Conservation (phyloP, 2,888 invertebrate genomes). For the Hemicrepidius hirtus region DNA sequence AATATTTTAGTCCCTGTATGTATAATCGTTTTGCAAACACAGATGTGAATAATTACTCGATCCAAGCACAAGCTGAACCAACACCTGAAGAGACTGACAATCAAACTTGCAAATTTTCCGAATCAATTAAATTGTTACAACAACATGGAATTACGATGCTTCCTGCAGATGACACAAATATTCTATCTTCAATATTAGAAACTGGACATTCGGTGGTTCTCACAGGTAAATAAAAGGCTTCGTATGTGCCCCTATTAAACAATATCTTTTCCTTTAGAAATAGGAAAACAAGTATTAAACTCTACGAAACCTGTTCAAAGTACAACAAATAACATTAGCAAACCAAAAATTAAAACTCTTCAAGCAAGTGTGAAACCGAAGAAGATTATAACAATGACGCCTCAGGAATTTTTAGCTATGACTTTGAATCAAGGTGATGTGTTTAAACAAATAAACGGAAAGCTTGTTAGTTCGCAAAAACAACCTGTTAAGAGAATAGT, state of each 20-base stretch:
- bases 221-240: too few relatives aligned
- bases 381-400: conserved; percentile 74
- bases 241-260: too few relatives aligned
- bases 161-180: conserved; percentile 83
- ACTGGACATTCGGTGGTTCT: conserved; percentile 90
- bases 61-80: conserved; percentile 5
- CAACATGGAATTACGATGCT: conserved; percentile 92
- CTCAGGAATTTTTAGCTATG: conserved; percentile 73
- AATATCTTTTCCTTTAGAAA: conserved; percentile 72
- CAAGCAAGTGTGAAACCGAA: conserved; percentile 59
- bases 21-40: conserved; percentile 1
- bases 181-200: conserved; percentile 87
- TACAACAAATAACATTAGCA: conserved; percentile 59
- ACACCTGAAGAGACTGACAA: conserved; percentile 8
- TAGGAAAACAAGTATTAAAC: conserved; percentile 85
- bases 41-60: neutral
- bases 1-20: too few relatives aligned
- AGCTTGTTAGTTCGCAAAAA: conserved; percentile 54
- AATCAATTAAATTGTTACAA: conserved; percentile 82
- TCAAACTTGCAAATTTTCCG: conserved; percentile 57
- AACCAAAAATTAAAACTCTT: conserved; percentile 63
- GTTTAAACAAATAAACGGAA: conserved; percentile 61
- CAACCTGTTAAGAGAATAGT: conserved; percentile 65
- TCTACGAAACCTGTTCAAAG: conserved; percentile 71
- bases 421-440: conserved; percentile 57